Evolutionary conservation across 2,888 invertebrate genomes (phyloP).

Genomic region (Neria commutata): DNA sequence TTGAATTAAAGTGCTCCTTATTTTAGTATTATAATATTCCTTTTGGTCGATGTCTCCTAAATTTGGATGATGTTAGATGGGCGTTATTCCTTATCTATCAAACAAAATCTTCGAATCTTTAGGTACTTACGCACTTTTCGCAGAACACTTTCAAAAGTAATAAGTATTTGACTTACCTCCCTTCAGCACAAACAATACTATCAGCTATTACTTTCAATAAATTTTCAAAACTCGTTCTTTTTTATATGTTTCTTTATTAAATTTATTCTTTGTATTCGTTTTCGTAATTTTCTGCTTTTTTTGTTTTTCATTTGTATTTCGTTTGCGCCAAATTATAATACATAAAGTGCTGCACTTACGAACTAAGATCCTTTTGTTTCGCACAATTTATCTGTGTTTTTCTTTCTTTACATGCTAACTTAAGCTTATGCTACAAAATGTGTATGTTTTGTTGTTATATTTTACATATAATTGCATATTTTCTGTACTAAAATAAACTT

Average conservation of each 20-base stretch:
- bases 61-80: too few relatives aligned
- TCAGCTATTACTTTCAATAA: too few relatives aligned
- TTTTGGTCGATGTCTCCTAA: too few relatives aligned
- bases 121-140: too few relatives aligned
- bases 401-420: background rate
- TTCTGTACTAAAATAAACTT: background rate
- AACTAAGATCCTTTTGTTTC: slow-evolving; percentile 4
- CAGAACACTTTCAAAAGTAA: too few relatives aligned
- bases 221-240: too few relatives aligned
- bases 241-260: background rate
- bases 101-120: too few relatives aligned
- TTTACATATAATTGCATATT: background rate
- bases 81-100: too few relatives aligned
- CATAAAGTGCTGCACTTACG: slow-evolving; percentile 12
- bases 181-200: too few relatives aligned
- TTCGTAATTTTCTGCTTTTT: background rate
- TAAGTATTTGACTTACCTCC: too few relatives aligned
- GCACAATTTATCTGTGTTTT: background rate
- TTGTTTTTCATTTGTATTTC: background rate
- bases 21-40: too few relatives aligned
- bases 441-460: slow-evolving; percentile 4
- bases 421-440: slow-evolving; percentile 2
- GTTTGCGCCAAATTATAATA: slow-evolving; percentile 13
- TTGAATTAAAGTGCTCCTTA: too few relatives aligned
- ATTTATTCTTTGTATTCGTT: background rate